These are phyloP conservation scores for Carduelis carduelis DNA, from an alignment of 2,797 vertebrate species.

Conservation along the genomic window DNA sequence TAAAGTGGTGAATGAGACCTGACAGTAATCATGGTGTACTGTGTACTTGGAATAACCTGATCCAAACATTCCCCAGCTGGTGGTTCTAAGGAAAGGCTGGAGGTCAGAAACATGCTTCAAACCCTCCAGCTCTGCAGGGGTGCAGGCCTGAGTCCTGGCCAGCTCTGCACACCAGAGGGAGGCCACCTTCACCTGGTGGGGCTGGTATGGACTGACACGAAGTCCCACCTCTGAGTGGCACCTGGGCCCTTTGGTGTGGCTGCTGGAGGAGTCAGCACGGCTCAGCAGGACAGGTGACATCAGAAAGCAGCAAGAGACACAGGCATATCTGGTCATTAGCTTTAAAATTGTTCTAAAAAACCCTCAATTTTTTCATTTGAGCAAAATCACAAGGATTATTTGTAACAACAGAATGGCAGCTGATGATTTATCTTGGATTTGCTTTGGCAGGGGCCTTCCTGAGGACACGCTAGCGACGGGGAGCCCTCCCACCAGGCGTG, in stretches of 20 bases:
- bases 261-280: not conserved
- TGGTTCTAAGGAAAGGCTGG: not conserved
- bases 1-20: not conserved
- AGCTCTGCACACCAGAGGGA: not conserved
- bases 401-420: not conserved
- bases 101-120: not conserved
- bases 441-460: not conserved
- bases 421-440: not conserved
- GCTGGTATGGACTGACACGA: rapidly evolving
- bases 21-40: rapidly evolving
- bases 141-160: not conserved
- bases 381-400: not conserved
- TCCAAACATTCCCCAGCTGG: too few species aligned
- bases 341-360: not conserved
- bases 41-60: not conserved
- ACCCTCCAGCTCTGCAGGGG: too few species aligned
- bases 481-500: not conserved
- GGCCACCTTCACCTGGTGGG: rapidly evolving
- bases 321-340: not conserved
- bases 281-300: not conserved
- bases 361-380: not conserved
- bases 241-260: rapidly evolving
- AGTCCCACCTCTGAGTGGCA: not conserved
- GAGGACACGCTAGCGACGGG: rapidly evolving
- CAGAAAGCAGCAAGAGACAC: not conserved